A percentile compares a stretch with the other conserved stretches of the same genome.
Conservation (phyloP, 2,888 invertebrate genomes). For the Gymnosoma rotundatum region DNA sequence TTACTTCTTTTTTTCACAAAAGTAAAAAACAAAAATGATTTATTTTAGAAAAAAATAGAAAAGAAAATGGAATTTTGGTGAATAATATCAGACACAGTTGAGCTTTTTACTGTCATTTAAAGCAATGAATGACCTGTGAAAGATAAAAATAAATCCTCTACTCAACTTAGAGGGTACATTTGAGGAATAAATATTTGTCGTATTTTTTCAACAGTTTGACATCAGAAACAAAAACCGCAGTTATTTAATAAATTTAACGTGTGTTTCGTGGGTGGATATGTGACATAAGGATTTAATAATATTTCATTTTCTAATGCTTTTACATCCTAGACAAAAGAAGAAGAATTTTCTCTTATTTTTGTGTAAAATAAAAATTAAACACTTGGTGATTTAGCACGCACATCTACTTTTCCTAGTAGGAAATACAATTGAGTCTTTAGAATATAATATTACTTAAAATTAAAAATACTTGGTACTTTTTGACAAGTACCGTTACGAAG, state of each 20-base stretch:
- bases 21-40: slow-evolving; percentile 34
- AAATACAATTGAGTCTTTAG: too few relatives aligned
- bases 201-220: neutral
- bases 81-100: neutral
- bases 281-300: slow-evolving; percentile 37
- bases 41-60: slow-evolving; percentile 10
- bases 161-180: neutral
- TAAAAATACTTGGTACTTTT: too few relatives aligned
- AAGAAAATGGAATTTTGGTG: neutral
- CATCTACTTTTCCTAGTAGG: too few relatives aligned
- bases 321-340: neutral
- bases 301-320: slow-evolving; percentile 34
- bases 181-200: neutral
- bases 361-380: too few relatives aligned
- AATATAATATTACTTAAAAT: too few relatives aligned
- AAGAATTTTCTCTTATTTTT: neutral
- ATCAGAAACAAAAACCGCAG: slow-evolving; percentile 22
- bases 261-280: slow-evolving; percentile 6
- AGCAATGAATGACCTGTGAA: too few relatives aligned
- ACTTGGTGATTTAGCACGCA: too few relatives aligned
- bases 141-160: neutral
- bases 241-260: slow-evolving; percentile 42
- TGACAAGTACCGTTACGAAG: too few relatives aligned
- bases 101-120: neutral
- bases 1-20: neutral